Conservation (phyloP, 2,797 vertebrate species). For the Chelmon rostratus region DNA sequence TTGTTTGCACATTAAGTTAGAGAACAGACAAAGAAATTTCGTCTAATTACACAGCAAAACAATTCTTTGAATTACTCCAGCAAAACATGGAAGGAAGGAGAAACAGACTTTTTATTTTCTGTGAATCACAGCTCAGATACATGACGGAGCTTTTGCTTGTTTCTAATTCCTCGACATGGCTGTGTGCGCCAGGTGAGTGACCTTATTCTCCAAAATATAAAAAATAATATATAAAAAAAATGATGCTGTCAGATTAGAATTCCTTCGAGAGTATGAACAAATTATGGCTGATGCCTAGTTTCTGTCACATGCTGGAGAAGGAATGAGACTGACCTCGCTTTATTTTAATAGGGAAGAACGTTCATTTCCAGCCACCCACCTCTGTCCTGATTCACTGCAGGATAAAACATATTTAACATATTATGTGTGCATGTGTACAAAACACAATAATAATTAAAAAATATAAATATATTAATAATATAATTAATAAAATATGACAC, state of each 20-base stretch:
- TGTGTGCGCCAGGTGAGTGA: constrained; percentile 58
- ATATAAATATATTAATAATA: neutral
- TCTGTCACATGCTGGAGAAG: constrained; percentile 44
- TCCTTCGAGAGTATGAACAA: constrained; percentile 27
- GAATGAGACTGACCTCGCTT: constrained; percentile 29
- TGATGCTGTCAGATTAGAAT: constrained; percentile 41
- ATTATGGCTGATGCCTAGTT: constrained; percentile 36
- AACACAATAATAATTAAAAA: too few species aligned
- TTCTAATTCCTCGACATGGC: constrained; percentile 21
- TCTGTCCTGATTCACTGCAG: constrained; percentile 33
- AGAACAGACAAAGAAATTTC: neutral
- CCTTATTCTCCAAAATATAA: constrained; percentile 37
- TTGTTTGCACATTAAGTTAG: neutral
- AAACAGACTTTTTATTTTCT: neutral
- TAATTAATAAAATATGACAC: constrained; percentile 8
- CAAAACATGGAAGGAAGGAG: neutral
- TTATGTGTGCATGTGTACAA: neutral
- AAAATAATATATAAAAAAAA: too few species aligned
- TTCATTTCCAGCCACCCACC: constrained; percentile 7
- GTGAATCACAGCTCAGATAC: constrained; percentile 3
- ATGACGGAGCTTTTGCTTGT: constrained; percentile 12
- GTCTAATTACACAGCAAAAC: constrained; percentile 4
- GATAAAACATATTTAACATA: constrained; percentile 6
- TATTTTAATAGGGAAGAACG: constrained; percentile 7
- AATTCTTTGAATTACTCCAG: neutral